A percentile compares a stretch with the other conserved stretches of the same genome.
phyloP scores from a whole-genome alignment of 2,888 invertebrate species.

The Melitaea athalia region DNA sequence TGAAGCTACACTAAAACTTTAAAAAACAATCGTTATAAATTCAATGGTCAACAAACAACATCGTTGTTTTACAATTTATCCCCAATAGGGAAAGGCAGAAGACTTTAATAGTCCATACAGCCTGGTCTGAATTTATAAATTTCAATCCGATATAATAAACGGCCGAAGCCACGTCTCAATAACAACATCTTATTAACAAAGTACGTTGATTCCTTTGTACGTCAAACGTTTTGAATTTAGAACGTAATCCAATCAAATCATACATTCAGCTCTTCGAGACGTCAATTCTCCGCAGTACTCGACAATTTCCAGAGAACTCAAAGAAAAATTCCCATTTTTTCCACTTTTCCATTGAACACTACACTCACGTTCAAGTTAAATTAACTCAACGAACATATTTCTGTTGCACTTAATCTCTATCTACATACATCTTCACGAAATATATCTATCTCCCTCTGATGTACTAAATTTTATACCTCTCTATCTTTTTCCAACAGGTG shows the following conservation, averaged over 20 bases:
- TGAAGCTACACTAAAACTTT: too few species aligned
- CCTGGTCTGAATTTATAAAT: too few species aligned
- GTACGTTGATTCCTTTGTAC: too few species aligned
- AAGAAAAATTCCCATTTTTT: not conserved
- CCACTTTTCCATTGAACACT: constrained; percentile 41
- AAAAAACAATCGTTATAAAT: too few species aligned
- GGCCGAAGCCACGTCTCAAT: too few species aligned
- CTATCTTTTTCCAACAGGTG: constrained; percentile 19
- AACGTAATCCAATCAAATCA: constrained; percentile 5
- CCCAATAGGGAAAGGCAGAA: too few species aligned
- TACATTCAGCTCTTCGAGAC: not conserved
- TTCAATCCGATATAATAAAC: too few species aligned
- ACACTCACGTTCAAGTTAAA: constrained; percentile 41
- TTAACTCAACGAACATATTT: constrained; percentile 39
- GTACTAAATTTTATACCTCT: not conserved
- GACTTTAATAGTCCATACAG: too few species aligned
- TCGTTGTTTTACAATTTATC: too few species aligned
- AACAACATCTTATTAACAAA: too few species aligned
- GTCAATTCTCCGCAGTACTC: constrained; percentile 15
- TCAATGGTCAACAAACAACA: too few species aligned
- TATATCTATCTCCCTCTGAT: not conserved
- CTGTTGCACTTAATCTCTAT: constrained; percentile 40
- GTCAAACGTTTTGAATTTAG: not conserved
- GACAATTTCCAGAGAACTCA: constrained; percentile 8
- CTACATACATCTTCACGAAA: constrained; percentile 32